Base-by-base conservation (phyloP, 2,797 vertebrate species). In the Toxotes lorentzi region DNA sequence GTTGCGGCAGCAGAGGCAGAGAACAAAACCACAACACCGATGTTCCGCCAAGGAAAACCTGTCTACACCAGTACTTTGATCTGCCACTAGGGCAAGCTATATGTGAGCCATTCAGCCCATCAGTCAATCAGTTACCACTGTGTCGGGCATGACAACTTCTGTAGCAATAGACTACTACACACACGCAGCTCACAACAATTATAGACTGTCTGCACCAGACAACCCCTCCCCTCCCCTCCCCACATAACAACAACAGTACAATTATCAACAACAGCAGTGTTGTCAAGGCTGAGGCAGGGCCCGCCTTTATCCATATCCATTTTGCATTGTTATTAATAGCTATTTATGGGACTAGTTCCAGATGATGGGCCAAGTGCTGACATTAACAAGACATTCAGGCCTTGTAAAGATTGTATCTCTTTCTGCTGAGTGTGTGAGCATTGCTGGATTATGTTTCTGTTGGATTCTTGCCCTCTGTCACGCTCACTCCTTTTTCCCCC, bases 391-490 rank as follows among this genome's bases (percentile, higher is more conserved):
- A 86, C 87, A 35, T 90, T 86, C 81, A 90, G 86, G 87, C 87
- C 89, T 89, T 89, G 91, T 93, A 90, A 91, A 91, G 93, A 93
- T 91, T 85, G 75, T 86, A 92, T 92, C 93, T 89, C 80, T 64
- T 83, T 79, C 80, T 84, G 87, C 85, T 70, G 86, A 89, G 89
- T 84, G 87, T 89, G 87, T 84, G 77, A 86, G 84, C 72, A 70
- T 68, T 84, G 85, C 88, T 81, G 89, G 92, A 89, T 92, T 90
- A 88, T 91, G 86, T 93, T 94, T 88, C 90, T 86, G 76, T 90
- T 89, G 89, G 84, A 91, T 90, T 89, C 83, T 79, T 90, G 81
- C 82, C 84, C 86, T 86, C 85, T 43, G 62, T 86, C 83, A 74
- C 56, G 56, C 79, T 84, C 78, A 10, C 77, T 81, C 76, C 66